Evolutionary conservation across 92 coral and sea anemone species (phyloP).

Genomic region (Actinernus sp.): DNA sequence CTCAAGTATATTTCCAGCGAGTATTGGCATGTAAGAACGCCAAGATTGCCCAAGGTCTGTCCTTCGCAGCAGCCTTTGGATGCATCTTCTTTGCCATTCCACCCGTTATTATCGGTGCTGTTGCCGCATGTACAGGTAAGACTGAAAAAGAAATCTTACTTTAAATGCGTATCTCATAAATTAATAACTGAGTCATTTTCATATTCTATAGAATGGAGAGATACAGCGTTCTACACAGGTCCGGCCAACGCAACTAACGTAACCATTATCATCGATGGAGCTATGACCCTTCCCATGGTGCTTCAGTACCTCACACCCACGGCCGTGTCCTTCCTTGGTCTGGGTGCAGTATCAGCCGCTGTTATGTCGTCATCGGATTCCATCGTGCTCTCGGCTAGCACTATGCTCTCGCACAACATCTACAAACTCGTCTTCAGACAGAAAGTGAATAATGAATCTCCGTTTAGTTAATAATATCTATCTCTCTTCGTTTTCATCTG

Average conservation of each 20-base stretch:
- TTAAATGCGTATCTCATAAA: too few relatives aligned
- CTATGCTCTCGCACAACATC: slow-evolving; percentile 87
- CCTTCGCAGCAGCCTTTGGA: slow-evolving; percentile 84
- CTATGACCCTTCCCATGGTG: slow-evolving; percentile 82
- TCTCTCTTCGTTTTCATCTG: too few relatives aligned
- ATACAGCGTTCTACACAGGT: slow-evolving; percentile 37
- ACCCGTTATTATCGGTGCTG: slow-evolving; percentile 92
- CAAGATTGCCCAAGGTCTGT: slow-evolving; percentile 69
- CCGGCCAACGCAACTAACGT: slow-evolving; percentile 35
- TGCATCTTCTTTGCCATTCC: slow-evolving; percentile 94
- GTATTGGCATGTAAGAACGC: slow-evolving; percentile 90
- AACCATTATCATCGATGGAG: slow-evolving; percentile 47
- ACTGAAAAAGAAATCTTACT: too few relatives aligned
- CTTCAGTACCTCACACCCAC: slow-evolving; percentile 91
- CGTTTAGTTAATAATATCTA: too few relatives aligned
- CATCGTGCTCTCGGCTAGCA: slow-evolving; percentile 84
- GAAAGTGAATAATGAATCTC: slow-evolving; percentile 53
- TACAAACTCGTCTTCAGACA: slow-evolving; percentile 83
- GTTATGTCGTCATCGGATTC: slow-evolving; percentile 98
- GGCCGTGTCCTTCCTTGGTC: slow-evolving; percentile 85
- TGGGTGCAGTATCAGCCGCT: slow-evolving; percentile 96
- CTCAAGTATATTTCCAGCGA: slow-evolving; percentile 98
- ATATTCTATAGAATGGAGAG: slow-evolving; percentile 68
- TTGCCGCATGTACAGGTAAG: slow-evolving; percentile 90
- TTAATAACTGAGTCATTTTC: too few relatives aligned